These are phyloP conservation scores for Platyrinchus mystaceus DNA, from an alignment of 2,797 vertebrate genomes.

Conservation along the genomic window DNA sequence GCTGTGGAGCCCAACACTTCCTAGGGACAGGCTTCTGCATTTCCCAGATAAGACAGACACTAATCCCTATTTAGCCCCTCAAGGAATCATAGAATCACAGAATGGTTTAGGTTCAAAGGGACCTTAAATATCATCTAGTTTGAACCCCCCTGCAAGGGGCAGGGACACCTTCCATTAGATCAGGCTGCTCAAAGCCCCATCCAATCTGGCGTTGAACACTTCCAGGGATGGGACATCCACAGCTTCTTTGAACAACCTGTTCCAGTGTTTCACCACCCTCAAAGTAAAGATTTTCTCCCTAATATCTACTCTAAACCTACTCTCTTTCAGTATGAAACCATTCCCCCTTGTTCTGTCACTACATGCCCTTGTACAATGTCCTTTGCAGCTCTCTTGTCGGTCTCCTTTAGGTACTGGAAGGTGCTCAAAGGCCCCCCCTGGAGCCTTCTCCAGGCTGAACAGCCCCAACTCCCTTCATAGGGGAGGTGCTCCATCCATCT, in stretches of 20 bases:
- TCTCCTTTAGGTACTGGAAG: too few species aligned
- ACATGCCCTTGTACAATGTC: background rate
- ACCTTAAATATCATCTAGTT: background rate
- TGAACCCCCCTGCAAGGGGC: background rate
- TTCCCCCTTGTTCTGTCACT: background rate
- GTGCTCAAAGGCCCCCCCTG: too few species aligned
- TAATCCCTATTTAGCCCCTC: background rate
- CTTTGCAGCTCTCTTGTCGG: too few species aligned
- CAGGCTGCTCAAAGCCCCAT: background rate
- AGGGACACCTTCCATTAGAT: background rate
- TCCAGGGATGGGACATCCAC: background rate
- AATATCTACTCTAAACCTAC: background rate
- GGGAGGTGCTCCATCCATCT: too few species aligned
- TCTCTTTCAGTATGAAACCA: background rate
- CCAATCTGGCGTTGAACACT: background rate
- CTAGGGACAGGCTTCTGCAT: background rate
- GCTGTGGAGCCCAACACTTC: background rate
- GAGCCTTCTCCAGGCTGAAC: too few species aligned
- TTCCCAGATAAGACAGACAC: background rate
- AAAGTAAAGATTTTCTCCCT: too few species aligned
- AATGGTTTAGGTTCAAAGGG: background rate
- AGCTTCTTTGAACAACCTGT: background rate
- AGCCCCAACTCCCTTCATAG: too few species aligned
- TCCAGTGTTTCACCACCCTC: background rate
- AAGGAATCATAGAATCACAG: background rate